phyloP scores from a whole-genome alignment of 2,888 invertebrate genomes.

The Cataglyphis cursor region DNA sequence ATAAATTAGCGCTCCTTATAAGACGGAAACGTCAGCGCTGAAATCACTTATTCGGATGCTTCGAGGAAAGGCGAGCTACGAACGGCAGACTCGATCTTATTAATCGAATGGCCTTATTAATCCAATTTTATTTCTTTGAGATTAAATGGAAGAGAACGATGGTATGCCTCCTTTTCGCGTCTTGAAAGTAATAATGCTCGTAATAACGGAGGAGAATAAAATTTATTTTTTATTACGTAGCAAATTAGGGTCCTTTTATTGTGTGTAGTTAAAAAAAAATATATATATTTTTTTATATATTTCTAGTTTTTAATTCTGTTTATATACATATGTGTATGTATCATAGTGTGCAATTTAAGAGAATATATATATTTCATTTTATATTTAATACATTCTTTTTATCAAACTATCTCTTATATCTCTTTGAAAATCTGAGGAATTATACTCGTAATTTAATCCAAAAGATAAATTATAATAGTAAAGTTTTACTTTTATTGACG shows the following conservation, averaged over 20 bases:
- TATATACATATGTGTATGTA: no score
- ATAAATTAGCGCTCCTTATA: conserved; percentile 35
- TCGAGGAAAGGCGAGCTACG: not conserved
- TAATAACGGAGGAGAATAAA: not conserved
- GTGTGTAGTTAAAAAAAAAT: no score
- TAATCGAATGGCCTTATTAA: not conserved
- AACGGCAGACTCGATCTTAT: not conserved
- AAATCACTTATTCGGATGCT: not conserved
- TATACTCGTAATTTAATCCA: not conserved
- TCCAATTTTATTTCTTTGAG: not conserved
- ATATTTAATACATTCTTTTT: not conserved
- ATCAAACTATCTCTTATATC: not conserved
- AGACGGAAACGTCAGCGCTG: not conserved
- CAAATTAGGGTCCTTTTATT: not conserved
- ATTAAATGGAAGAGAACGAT: not conserved
- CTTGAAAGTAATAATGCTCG: not conserved
- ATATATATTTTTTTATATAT: no score
- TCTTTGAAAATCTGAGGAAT: not conserved
- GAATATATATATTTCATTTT: not conserved
- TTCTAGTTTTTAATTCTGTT: no score
- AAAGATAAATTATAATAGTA: no score
- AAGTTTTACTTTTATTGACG: not conserved
- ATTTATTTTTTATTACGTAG: not conserved
- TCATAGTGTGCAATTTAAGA: no score
- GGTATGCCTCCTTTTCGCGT: not conserved